Evolutionary conservation across 2,888 invertebrate genomes (phyloP).

Genomic region (Heliconius aoede): DNA sequence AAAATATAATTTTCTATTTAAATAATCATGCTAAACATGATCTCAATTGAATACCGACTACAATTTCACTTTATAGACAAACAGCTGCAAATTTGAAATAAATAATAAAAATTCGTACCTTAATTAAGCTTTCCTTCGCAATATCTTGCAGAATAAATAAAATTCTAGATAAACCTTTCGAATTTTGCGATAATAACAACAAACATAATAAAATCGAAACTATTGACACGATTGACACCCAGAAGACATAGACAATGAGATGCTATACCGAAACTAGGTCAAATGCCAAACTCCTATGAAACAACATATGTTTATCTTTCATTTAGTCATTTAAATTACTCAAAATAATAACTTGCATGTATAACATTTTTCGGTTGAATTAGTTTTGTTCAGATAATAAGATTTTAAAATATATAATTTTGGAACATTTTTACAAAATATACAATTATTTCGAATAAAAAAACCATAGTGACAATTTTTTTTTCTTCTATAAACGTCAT

Average conservation of each 20-base stretch:
- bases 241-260: constrained; percentile 56
- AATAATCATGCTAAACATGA: constrained; percentile 36
- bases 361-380: background rate
- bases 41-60: constrained; percentile 29
- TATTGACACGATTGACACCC: constrained; percentile 66
- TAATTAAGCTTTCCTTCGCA: constrained; percentile 1
- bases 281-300: constrained; percentile 38
- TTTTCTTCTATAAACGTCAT: background rate
- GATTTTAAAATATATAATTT: background rate
- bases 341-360: background rate
- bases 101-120: constrained; percentile 22
- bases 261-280: constrained; percentile 30
- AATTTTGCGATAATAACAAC: constrained; percentile 51
- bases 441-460: background rate
- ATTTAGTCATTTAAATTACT: background rate
- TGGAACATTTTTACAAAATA: background rate
- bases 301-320: background rate
- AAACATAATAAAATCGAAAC: constrained; percentile 52
- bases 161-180: constrained; percentile 41
- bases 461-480: background rate
- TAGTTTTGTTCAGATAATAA: background rate
- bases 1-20: constrained; percentile 29
- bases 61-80: constrained; percentile 21
- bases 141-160: constrained; percentile 10
- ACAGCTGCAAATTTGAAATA: background rate